These are phyloP conservation scores for Natator depressus DNA, from an alignment of 2,113 vertebrate species.

Conservation along the genomic window DNA sequence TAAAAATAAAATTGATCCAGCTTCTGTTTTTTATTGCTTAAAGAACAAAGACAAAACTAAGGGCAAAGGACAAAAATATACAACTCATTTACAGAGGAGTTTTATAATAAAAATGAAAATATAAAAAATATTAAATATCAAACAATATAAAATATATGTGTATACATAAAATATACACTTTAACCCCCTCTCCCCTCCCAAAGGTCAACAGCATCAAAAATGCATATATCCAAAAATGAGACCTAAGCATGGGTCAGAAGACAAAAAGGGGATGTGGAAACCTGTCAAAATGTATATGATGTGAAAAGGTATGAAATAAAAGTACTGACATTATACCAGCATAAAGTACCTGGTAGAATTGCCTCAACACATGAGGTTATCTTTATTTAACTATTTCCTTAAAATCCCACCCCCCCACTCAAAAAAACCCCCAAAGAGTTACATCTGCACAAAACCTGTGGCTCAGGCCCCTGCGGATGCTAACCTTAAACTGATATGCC, in stretches of 20 bases:
- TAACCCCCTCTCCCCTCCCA: neutral
- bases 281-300: neutral
- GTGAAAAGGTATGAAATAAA: neutral
- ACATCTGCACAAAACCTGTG: neutral
- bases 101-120: too few species aligned
- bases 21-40: neutral
- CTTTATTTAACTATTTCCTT: neutral
- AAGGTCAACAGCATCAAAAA: neutral
- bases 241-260: neutral
- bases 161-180: neutral
- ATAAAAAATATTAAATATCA: neutral
- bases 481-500: neutral
- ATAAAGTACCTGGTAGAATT: neutral
- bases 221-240: neutral
- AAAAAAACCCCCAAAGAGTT: neutral
- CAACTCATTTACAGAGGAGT: neutral
- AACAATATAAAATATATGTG: neutral
- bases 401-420: accelerated
- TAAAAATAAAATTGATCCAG: neutral
- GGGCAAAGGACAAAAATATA: too few species aligned
- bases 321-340: neutral
- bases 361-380: neutral
- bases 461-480: neutral
- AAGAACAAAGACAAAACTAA: neutral
- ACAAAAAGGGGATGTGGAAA: neutral